A percentile compares a stretch with the other conserved stretches of the same genome.
Evolutionary conservation across 2,888 invertebrate species (phyloP).

Genomic region (Limnephilus lunatus): DNA sequence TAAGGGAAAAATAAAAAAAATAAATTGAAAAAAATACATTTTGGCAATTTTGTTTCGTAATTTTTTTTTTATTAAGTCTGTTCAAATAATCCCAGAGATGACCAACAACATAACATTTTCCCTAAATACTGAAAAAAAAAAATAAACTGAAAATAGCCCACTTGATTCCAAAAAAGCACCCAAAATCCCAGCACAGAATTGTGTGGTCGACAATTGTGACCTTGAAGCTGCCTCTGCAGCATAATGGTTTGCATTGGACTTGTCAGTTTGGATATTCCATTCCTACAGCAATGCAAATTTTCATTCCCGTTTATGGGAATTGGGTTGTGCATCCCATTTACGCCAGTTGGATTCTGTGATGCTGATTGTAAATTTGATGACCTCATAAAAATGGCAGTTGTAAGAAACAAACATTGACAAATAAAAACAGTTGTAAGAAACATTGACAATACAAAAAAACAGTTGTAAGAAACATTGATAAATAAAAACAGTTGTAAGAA

Average conservation of each 20-base stretch:
- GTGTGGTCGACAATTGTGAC: neutral
- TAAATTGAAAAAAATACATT: conserved; percentile 27
- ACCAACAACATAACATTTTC: neutral
- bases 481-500: too few relatives aligned
- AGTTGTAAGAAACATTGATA: too few relatives aligned
- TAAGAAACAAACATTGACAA: too few relatives aligned
- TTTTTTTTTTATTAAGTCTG: neutral
- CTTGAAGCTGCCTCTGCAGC: neutral
- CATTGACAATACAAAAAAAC: too few relatives aligned
- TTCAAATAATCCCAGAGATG: neutral
- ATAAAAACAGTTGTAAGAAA: too few relatives aligned
- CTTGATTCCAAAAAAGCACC: neutral
- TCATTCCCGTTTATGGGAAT: neutral
- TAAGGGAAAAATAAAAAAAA: conserved; percentile 55
- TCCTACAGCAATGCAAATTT: neutral
- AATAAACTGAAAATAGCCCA: neutral
- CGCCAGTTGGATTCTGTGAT: neutral
- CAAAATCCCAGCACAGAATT: neutral
- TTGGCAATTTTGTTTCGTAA: conserved; percentile 9
- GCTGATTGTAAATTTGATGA: neutral
- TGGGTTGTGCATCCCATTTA: too few relatives aligned
- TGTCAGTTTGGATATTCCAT: neutral
- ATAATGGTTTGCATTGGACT: neutral
- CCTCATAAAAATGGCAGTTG: neutral
- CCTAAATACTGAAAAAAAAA: neutral